Conservation (phyloP, 2,888 invertebrate species). For the Cryptosula pallasiana region DNA sequence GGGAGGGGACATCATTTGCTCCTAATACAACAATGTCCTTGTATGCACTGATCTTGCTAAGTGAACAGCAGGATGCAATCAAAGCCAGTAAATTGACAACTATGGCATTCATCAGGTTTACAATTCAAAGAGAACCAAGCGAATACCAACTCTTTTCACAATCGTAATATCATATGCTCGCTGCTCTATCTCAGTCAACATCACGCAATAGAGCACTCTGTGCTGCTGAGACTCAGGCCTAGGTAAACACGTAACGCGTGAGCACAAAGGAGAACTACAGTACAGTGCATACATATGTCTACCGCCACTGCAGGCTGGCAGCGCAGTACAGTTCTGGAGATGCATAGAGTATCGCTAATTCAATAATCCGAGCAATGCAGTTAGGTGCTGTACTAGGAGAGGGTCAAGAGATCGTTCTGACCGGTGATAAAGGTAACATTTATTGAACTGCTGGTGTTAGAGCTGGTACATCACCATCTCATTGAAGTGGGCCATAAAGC, state of each 20-base stretch:
- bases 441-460: neutral
- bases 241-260: neutral
- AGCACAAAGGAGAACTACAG: too few species aligned
- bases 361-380: too few species aligned
- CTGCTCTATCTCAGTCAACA: neutral
- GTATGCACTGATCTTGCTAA: neutral
- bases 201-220: neutral
- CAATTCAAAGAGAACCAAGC: neutral
- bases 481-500: neutral
- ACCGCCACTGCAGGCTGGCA: too few species aligned
- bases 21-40: neutral
- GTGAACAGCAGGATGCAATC: neutral
- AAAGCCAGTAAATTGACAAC: constrained; percentile 2
- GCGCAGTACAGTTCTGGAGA: too few species aligned
- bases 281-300: too few species aligned
- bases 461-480: neutral
- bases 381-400: too few species aligned
- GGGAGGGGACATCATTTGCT: neutral
- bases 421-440: neutral
- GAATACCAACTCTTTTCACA: constrained; percentile 2
- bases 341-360: too few species aligned
- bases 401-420: too few species aligned
- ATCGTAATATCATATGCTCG: neutral
- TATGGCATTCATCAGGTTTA: neutral
- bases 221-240: neutral